phyloP scores from a whole-genome alignment of 2,113 vertebrate genomes.

The Dromas ardeola region DNA sequence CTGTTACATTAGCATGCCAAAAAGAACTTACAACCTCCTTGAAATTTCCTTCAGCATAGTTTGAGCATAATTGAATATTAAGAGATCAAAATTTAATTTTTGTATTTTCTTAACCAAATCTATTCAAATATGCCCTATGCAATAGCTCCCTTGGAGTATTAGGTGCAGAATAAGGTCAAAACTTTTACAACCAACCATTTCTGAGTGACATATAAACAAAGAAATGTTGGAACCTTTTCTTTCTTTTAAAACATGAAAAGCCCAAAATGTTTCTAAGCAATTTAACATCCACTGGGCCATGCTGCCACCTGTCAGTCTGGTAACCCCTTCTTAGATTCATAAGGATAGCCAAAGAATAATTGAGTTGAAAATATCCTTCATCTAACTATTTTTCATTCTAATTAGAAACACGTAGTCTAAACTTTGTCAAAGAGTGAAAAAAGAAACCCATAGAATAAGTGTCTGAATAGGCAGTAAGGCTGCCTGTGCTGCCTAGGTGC shows the following conservation, averaged over 20 bases:
- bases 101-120: conserved; percentile 62
- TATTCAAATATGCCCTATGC: conserved; percentile 49
- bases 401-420: conserved; percentile 24
- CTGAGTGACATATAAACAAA: conserved; percentile 54
- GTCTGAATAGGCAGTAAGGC: not conserved
- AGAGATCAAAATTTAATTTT: conserved; percentile 65
- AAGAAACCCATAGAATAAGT: conserved; percentile 1
- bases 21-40: conserved; percentile 67
- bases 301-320: conserved; percentile 46
- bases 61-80: conserved; percentile 68
- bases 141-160: conserved; percentile 12
- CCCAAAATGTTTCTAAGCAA: conserved; percentile 27
- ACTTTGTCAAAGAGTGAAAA: not conserved
- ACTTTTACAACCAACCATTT: conserved; percentile 34
- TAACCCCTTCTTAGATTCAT: not conserved
- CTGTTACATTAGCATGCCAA: conserved; percentile 72
- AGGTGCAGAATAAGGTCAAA: conserved; percentile 51
- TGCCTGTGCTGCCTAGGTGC: not conserved
- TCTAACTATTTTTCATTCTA: conserved; percentile 2
- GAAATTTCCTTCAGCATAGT: conserved; percentile 63
- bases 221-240: conserved; percentile 40
- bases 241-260: conserved; percentile 32
- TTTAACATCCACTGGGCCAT: conserved; percentile 28
- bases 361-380: conserved; percentile 24
- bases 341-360: not conserved